These are phyloP conservation scores for Cichlasoma orientale DNA, from an alignment of 2,797 vertebrate genomes.

Conservation along the genomic window DNA sequence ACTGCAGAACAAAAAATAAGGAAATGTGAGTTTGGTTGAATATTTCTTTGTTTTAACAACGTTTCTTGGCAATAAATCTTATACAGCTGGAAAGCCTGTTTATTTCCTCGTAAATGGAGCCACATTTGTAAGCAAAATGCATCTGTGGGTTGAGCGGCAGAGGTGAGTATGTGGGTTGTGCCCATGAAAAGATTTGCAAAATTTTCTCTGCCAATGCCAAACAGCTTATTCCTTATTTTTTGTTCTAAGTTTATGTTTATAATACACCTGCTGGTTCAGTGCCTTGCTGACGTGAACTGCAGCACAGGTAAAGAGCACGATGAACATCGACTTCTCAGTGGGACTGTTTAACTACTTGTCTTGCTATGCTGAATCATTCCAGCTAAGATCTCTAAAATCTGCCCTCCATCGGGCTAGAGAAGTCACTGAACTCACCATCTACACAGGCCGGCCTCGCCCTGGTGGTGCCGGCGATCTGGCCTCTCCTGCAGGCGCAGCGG, in stretches of 20 bases:
- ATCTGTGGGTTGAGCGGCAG: no score
- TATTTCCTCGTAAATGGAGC: no score
- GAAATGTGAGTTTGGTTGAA: no score
- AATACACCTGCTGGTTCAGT: background rate
- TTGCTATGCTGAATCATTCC: background rate
- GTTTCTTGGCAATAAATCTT: no score
- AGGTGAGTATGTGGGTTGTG: no score
- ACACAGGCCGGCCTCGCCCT: slow-evolving; percentile 86
- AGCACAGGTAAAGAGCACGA: background rate
- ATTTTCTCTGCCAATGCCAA: no score
- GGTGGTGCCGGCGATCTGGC: slow-evolving; percentile 88
- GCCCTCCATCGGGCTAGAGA: background rate
- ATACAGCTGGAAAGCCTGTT: no score
- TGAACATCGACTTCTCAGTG: background rate
- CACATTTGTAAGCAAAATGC: no score
- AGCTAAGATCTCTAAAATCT: background rate
- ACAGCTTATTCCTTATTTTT: no score
- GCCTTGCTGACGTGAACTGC: background rate
- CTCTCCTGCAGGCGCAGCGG: slow-evolving; percentile 87
- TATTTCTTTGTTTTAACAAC: no score
- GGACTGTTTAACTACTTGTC: background rate
- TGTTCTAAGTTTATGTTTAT: background rate
- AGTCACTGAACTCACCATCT: slow-evolving; percentile 79
- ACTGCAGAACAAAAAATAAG: no score
- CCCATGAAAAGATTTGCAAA: no score